Evolutionary conservation across 2,888 invertebrate species (phyloP).

Genomic region (Ectropis crepuscularia): DNA sequence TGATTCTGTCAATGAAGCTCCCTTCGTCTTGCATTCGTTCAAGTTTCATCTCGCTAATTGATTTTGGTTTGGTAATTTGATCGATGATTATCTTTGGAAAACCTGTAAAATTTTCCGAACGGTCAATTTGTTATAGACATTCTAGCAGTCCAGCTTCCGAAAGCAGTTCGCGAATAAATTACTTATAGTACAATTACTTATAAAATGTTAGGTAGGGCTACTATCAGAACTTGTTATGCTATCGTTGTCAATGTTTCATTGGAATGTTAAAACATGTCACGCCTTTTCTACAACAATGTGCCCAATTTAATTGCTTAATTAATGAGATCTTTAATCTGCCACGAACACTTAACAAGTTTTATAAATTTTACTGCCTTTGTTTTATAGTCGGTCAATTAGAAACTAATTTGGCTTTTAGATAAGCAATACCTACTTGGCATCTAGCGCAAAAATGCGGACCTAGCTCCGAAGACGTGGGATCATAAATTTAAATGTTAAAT

Average conservation of each 20-base stretch:
- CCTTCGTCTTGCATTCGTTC: no score
- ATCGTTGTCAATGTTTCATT: background rate
- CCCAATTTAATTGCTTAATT: constrained; percentile 1
- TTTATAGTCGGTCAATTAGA: constrained; percentile 36
- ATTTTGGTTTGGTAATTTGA: no score
- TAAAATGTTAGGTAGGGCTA: no score
- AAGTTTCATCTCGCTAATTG: no score
- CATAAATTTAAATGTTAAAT: constrained; percentile 18
- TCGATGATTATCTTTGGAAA: no score
- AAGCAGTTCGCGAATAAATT: no score
- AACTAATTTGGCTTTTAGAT: constrained; percentile 31
- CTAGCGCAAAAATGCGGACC: constrained; percentile 30
- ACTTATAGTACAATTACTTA: no score
- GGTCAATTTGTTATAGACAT: no score
- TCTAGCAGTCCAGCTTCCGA: no score
- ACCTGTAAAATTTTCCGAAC: no score
- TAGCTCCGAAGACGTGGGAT: constrained; percentile 17
- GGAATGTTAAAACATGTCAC: constrained; percentile 1
- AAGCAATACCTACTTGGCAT: constrained; percentile 22
- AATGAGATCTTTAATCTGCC: background rate
- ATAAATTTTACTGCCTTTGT: constrained; percentile 24
- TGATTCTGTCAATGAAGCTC: no score
- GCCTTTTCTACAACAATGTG: constrained; percentile 1
- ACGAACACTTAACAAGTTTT: constrained; percentile 17
- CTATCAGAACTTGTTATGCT: background rate